phyloP scores from a whole-genome alignment of 2,888 invertebrate genomes.

The Melangyna quadrimaculata region DNA sequence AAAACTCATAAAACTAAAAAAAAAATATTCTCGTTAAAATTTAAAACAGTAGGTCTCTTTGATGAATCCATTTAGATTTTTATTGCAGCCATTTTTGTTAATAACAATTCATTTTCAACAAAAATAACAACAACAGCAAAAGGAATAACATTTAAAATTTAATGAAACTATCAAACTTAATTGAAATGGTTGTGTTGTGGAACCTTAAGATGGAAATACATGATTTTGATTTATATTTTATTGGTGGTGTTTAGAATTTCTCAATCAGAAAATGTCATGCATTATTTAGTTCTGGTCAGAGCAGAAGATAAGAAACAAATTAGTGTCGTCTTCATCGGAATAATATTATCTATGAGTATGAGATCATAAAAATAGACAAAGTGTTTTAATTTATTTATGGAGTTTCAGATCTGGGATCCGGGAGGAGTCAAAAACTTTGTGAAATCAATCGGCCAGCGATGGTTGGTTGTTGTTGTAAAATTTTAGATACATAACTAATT shows the following conservation, averaged over 20 bases:
- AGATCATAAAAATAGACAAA: not conserved
- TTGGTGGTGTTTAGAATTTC: constrained; percentile 1
- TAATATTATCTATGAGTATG: not conserved
- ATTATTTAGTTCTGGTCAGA: constrained; percentile 21
- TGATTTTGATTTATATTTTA: constrained; percentile 28
- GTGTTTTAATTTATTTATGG: not conserved
- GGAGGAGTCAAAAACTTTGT: not conserved
- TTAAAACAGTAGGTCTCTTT: constrained; percentile 22
- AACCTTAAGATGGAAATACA: not conserved
- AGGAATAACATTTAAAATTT: not conserved
- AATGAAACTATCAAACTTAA: constrained; percentile 12
- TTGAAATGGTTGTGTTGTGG: constrained; percentile 22
- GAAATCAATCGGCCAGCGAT: not conserved
- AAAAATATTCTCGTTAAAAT: not conserved
- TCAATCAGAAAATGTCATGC: constrained; percentile 19
- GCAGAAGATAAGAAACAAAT: constrained; percentile 1
- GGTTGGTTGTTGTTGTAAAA: not conserved
- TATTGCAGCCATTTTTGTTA: constrained; percentile 13
- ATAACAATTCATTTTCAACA: constrained; percentile 8
- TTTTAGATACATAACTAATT: too few species aligned
- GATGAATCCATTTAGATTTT: constrained; percentile 20
- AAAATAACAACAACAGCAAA: not conserved
- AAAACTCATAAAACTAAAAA: not conserved
- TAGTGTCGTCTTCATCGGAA: not conserved
- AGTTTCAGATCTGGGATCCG: not conserved